Evolutionary conservation across 2,888 invertebrate species (phyloP).

Genomic region (Synanthedon formicaeformis): DNA sequence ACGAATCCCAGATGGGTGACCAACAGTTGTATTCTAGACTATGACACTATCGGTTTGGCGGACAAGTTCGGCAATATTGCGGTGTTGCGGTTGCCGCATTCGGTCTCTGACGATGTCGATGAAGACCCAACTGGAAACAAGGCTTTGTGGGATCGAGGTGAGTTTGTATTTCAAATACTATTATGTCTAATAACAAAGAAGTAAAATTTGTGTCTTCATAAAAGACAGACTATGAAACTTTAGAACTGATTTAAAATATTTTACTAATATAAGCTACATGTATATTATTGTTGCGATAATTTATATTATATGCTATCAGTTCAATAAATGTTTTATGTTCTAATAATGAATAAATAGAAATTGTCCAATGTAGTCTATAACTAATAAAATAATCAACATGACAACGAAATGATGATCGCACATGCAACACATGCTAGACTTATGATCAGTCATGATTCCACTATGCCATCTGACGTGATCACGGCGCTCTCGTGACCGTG

Average conservation of each 20-base stretch:
- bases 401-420: slow-evolving; percentile 38
- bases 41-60: slow-evolving; percentile 94
- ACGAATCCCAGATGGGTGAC: slow-evolving; percentile 97
- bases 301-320: no score
- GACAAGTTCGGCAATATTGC: slow-evolving; percentile 98
- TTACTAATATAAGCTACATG: neutral
- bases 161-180: slow-evolving; percentile 3
- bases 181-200: neutral
- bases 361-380: neutral
- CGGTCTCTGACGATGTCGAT: slow-evolving; percentile 96
- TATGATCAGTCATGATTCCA: slow-evolving; percentile 61
- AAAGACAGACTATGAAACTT: no score
- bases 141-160: slow-evolving; percentile 91
- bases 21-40: slow-evolving; percentile 91
- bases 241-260: no score
- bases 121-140: slow-evolving; percentile 99
- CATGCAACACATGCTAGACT: slow-evolving; percentile 70
- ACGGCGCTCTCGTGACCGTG: neutral
- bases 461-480: slow-evolving; percentile 4
- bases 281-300: no score
- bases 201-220: no score
- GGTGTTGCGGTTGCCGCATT: slow-evolving; percentile 89
- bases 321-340: no score
- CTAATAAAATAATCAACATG: no score
- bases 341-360: neutral